A percentile compares a stretch with the other conserved stretches of the same genome.
Conservation (phyloP, 2,797 vertebrate genomes). For the Myotis findleyi region DNA sequence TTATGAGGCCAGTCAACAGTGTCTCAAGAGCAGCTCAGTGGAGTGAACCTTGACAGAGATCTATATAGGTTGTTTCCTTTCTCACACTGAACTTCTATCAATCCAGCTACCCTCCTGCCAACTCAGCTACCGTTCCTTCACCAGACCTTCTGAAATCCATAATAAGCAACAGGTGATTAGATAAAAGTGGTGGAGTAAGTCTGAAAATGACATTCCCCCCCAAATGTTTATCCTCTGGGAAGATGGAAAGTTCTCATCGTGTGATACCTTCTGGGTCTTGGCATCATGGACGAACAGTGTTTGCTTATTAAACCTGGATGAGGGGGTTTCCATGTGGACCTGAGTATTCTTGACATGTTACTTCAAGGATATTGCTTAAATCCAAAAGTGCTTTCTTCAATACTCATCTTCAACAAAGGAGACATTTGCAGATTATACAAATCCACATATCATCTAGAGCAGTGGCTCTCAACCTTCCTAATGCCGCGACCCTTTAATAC, state of each 20-base stretch:
- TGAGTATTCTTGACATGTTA: not conserved
- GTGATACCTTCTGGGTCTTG: not conserved
- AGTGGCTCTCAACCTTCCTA: no score
- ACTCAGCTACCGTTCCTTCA: not conserved
- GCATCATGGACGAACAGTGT: not conserved
- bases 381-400: not conserved
- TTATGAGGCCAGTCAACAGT: not conserved
- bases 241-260: not conserved
- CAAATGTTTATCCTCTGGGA: not conserved
- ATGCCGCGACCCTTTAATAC: no score
- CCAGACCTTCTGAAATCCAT: not conserved
- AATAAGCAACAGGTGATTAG: not conserved
- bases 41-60: not conserved
- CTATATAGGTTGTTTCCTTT: not conserved
- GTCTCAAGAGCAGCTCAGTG: not conserved
- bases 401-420: not conserved
- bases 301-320: not conserved
- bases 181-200: not conserved
- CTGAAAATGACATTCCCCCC: not conserved
- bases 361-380: constrained; percentile 12
- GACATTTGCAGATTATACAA: not conserved
- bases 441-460: not conserved
- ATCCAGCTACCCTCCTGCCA: not conserved
- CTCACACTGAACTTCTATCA: not conserved
- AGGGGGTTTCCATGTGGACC: not conserved